Evolutionary conservation across 2,888 invertebrate genomes (phyloP).

Genomic region (Acholoe squamosa): DNA sequence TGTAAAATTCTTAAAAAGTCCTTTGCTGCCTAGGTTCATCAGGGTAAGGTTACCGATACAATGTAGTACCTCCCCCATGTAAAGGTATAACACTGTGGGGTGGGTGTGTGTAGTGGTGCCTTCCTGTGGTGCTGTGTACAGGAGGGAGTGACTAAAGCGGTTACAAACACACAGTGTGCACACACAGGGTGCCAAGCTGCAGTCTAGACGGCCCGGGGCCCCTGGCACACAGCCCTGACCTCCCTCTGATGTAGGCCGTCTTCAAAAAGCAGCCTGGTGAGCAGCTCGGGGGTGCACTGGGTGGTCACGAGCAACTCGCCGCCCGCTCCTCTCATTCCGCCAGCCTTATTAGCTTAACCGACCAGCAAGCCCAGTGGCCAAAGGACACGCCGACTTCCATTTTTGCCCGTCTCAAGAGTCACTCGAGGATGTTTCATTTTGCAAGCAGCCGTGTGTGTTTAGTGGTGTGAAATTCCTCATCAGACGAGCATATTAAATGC

Average conservation of each 20-base stretch:
- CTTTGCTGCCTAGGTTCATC: too few species aligned
- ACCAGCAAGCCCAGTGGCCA: slow-evolving; percentile 21
- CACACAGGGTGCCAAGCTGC: neutral
- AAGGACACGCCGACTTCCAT: slow-evolving; percentile 44
- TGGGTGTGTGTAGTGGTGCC: neutral
- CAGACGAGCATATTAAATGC: slow-evolving; percentile 59
- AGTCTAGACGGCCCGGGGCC: neutral
- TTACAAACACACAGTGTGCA: neutral
- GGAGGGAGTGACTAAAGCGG: neutral
- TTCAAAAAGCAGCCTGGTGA: neutral
- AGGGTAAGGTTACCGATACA: too few species aligned
- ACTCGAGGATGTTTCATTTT: slow-evolving; percentile 61
- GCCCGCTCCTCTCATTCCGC: slow-evolving; percentile 17
- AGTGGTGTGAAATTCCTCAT: slow-evolving; percentile 62
- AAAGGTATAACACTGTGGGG: too few species aligned
- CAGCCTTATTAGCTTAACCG: slow-evolving; percentile 57
- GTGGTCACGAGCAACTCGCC: neutral
- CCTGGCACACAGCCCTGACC: neutral
- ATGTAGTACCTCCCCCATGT: too few species aligned
- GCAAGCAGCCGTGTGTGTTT: slow-evolving; percentile 54
- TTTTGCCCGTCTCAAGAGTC: slow-evolving; percentile 51
- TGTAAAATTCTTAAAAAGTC: too few species aligned
- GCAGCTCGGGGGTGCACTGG: neutral
- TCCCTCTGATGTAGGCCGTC: slow-evolving; percentile 13
- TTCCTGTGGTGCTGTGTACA: neutral